Conservation (phyloP, 2,113 vertebrate genomes). For the Pangasianodon hypophthalmus region DNA sequence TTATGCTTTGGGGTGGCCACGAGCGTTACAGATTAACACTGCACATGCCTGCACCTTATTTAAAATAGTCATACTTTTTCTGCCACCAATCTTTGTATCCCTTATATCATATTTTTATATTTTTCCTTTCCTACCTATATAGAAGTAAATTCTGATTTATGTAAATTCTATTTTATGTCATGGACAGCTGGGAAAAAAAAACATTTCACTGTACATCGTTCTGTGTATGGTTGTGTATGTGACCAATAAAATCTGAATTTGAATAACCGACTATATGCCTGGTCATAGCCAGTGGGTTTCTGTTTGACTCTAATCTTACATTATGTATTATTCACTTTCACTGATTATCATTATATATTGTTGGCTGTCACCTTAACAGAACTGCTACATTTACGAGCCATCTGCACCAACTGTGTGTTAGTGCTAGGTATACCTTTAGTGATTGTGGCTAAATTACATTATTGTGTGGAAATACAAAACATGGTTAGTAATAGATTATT, state of each 20-base stretch:
- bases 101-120: too few species aligned
- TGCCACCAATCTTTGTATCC: too few species aligned
- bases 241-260: too few species aligned
- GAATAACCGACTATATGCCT: background rate
- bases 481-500: background rate
- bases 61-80: too few species aligned
- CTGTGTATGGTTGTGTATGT: too few species aligned
- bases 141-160: too few species aligned
- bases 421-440: background rate
- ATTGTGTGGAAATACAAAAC: background rate
- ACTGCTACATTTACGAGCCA: background rate
- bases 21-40: background rate
- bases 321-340: background rate
- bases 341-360: background rate
- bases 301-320: background rate
- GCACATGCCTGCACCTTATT: too few species aligned
- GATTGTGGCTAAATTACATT: background rate
- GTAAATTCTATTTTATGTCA: too few species aligned
- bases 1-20: background rate
- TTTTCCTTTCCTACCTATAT: too few species aligned
- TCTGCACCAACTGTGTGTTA: background rate
- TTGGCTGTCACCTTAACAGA: background rate
- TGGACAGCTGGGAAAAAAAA: too few species aligned
- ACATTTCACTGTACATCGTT: too few species aligned
- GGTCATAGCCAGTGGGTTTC: background rate